phyloP scores from a whole-genome alignment of 2,113 vertebrate species.

The Phyllostomus discolor region DNA sequence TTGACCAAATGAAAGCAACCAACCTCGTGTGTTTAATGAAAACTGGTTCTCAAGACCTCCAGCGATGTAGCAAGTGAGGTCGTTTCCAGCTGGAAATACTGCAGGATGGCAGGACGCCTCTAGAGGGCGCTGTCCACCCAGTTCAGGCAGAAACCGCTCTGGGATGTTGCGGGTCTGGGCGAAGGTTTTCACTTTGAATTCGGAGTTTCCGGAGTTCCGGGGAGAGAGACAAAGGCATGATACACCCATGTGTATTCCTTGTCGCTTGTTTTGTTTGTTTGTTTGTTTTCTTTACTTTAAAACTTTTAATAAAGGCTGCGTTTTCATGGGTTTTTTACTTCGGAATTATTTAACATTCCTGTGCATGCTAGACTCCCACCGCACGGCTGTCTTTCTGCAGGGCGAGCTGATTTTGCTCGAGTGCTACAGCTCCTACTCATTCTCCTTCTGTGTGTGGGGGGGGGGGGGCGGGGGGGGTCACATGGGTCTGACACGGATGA shows the following conservation, averaged over 20 bases:
- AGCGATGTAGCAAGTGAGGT: background rate
- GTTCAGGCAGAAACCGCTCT: background rate
- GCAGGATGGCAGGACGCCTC: background rate
- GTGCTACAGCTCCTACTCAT: background rate
- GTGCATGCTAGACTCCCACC: background rate
- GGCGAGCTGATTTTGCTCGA: background rate
- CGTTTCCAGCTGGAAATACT: background rate
- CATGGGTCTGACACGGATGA: background rate
- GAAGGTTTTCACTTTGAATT: background rate
- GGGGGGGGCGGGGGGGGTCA: background rate
- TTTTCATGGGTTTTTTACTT: background rate
- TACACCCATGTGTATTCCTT: background rate
- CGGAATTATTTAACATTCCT: background rate
- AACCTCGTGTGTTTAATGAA: background rate
- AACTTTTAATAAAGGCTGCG: background rate
- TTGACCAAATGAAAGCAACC: background rate
- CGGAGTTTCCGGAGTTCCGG: background rate
- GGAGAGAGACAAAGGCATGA: background rate
- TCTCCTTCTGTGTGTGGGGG: background rate
- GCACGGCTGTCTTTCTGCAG: background rate
- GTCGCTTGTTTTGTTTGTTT: background rate
- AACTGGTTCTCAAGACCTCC: background rate
- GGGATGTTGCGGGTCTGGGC: background rate
- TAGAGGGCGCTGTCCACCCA: conserved; percentile 55
- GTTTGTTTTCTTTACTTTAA: background rate